These are phyloP conservation scores for Gymnocephalus cernua DNA, from an alignment of 2,113 vertebrate species.

Conservation along the genomic window DNA sequence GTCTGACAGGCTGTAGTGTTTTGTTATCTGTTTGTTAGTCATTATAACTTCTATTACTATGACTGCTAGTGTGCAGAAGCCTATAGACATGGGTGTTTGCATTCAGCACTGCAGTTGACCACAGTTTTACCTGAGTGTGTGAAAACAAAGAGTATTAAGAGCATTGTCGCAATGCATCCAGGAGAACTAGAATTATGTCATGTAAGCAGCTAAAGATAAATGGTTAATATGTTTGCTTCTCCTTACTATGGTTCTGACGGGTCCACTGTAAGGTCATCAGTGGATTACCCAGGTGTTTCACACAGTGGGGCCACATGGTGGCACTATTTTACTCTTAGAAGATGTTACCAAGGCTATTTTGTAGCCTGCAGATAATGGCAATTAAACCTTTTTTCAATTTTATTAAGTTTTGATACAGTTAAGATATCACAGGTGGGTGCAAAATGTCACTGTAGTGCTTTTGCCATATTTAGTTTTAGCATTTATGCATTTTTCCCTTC, in stretches of 20 bases:
- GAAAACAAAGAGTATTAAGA: neutral
- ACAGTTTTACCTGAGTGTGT: slow-evolving; percentile 27
- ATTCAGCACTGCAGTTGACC: slow-evolving; percentile 31
- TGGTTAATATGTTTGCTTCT: slow-evolving; percentile 37
- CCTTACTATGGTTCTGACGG: slow-evolving; percentile 16
- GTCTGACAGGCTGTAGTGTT: slow-evolving; percentile 25
- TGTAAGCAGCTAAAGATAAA: slow-evolving; percentile 35
- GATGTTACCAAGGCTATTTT: slow-evolving; percentile 31
- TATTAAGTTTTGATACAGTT: slow-evolving; percentile 44
- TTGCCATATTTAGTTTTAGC: slow-evolving; percentile 51
- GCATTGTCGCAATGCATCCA: slow-evolving; percentile 39
- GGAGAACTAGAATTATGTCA: slow-evolving; percentile 46
- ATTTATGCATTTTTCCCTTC: slow-evolving; percentile 38
- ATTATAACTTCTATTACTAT: slow-evolving; percentile 38
- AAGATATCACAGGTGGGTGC: slow-evolving; percentile 42
- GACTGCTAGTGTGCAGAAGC: slow-evolving; percentile 31
- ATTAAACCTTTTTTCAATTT: slow-evolving; percentile 40
- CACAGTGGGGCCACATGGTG: slow-evolving; percentile 62
- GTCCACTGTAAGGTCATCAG: slow-evolving; percentile 31
- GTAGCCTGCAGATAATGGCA: slow-evolving; percentile 41
- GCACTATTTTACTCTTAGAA: slow-evolving; percentile 67
- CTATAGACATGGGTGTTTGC: slow-evolving; percentile 14
- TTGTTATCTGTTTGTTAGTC: slow-evolving; percentile 38
- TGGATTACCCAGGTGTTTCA: slow-evolving; percentile 46
- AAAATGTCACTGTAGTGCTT: slow-evolving; percentile 57